These are phyloP conservation scores for Ostrea edulis DNA, from an alignment of 1,140 invertebrate genomes.

Conservation along the genomic window DNA sequence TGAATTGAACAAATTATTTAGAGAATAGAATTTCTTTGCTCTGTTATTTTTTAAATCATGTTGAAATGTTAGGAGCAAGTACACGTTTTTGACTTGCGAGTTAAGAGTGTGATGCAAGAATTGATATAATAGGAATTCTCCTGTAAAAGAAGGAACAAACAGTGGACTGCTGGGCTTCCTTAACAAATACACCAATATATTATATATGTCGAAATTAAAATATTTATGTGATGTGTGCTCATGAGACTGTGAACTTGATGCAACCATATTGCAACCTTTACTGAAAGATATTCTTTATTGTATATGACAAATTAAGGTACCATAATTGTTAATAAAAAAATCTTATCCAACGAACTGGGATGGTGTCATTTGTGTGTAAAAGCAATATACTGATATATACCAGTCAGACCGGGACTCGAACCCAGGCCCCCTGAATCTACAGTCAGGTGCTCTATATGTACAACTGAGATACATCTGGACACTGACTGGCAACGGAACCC, in stretches of 20 bases:
- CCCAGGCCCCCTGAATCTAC: no score
- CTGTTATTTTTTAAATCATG: background rate
- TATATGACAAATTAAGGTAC: conserved; percentile 7
- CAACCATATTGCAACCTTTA: background rate
- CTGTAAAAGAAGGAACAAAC: background rate
- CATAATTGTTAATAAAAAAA: conserved; percentile 24
- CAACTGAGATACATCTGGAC: no score
- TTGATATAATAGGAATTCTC: conserved; percentile 5
- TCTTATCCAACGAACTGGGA: background rate
- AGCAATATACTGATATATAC: no score
- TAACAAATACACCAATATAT: background rate
- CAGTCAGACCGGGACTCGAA: no score
- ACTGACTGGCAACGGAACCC: no score
- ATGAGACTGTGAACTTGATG: background rate
- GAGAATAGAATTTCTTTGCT: background rate
- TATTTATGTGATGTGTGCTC: background rate
- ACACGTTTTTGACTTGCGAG: no score
- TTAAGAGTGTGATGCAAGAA: no score
- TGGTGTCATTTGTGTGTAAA: no score
- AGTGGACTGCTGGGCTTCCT: background rate
- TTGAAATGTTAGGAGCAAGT: background rate
- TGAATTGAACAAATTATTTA: background rate
- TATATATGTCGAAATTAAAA: background rate
- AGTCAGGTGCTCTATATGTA: no score
- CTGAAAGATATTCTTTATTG: background rate